Conservation (phyloP, 2,797 vertebrate species). For the Betta splendens region DNA sequence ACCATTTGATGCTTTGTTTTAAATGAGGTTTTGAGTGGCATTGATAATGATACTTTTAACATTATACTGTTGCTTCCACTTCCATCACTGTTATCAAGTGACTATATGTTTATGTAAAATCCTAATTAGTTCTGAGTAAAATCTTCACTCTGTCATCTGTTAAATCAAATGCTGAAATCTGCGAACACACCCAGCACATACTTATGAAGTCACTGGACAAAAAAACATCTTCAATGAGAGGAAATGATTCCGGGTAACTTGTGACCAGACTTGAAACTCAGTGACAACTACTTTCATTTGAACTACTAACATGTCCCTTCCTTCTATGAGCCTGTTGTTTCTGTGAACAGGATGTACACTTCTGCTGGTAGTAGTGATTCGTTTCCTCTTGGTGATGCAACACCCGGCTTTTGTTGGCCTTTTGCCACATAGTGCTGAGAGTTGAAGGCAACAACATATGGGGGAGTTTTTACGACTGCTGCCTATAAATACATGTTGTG, state of each 20-base stretch:
- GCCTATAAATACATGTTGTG: neutral
- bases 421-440: neutral
- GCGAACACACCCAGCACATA: neutral
- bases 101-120: too few species aligned
- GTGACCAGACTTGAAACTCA: slow-evolving; percentile 1
- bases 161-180: neutral
- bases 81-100: too few species aligned
- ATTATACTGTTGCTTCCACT: too few species aligned
- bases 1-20: too few species aligned
- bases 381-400: slow-evolving; percentile 29
- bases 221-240: slow-evolving; percentile 8
- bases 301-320: slow-evolving; percentile 9
- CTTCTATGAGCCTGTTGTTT: slow-evolving; percentile 14
- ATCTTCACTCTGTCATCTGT: neutral
- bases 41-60: too few species aligned
- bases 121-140: too few species aligned
- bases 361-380: neutral
- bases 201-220: neutral
- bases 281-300: slow-evolving; percentile 1
- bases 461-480: neutral
- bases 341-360: slow-evolving; percentile 39
- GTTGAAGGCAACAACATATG: slow-evolving; percentile 1
- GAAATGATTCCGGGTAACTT: slow-evolving; percentile 2
- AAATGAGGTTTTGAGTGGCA: too few species aligned
- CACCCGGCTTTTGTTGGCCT: neutral